Base-by-base conservation (phyloP, 2,888 invertebrate genomes). In the Hydrotaea diabolus region DNA sequence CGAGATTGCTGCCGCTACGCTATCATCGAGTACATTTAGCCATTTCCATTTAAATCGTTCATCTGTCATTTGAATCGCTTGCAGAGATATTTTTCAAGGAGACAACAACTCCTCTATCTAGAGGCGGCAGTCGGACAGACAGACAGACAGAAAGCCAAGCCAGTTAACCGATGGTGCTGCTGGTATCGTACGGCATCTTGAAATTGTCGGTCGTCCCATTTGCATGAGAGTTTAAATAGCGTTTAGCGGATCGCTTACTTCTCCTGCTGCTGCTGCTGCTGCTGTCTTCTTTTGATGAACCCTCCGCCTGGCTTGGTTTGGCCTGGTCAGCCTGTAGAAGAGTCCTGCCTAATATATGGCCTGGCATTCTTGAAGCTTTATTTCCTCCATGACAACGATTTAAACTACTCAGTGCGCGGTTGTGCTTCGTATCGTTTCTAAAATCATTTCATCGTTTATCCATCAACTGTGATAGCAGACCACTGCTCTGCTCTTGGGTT, bases 401-500 rank as follows among this genome's bases (percentile, higher is more conserved):
- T 87, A 49, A 49, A 49, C 49, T 49, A 49, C 49, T 49, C 49
- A 2, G n/a, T n/a, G 49, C 31, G n/a, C 49, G 49, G 49, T 49
- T 49, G 49, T 49, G n/a, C n/a, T 4, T 49, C n/a, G 87, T 89
- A 88, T 87, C 88, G 89, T 88, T 89, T 90, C 89, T 87, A 89
- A 90, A 89, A 89, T 80, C 83, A 80, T 83, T 81, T 78, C 78
- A 82, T 75, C 82, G 80, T 82, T 84, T 84, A 78, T 90, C 88
- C 88, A 89, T 89, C 89, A 89, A 88, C 83, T 83, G 71, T 77
- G 83, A 83, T 80, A 77, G 71, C 71, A 74, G 31, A n/a, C n/a
- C n/a, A n/a, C 57, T 83, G 62, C 74, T 74, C 39, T 31, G 19
- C n/a, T n/a, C n/a, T n/a, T n/a, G n/a, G n/a, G n/a, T n/a, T n/a